These are phyloP conservation scores for Mythimna loreyi DNA, from an alignment of 2,888 invertebrate genomes.

Conservation along the genomic window DNA sequence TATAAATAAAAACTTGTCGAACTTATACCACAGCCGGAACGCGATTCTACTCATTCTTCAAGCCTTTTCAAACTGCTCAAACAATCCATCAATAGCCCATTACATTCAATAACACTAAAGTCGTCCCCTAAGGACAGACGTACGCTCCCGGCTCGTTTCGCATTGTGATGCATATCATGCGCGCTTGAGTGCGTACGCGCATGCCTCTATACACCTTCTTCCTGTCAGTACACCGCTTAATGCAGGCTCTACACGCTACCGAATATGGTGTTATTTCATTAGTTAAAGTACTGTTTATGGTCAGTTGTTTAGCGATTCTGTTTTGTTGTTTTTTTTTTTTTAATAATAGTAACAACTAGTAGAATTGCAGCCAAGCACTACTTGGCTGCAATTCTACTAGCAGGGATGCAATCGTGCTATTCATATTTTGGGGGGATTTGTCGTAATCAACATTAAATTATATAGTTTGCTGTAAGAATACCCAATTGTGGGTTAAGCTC, in stretches of 20 bases:
- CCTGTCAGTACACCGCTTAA: slow-evolving; percentile 53
- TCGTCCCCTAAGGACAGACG: slow-evolving; percentile 17
- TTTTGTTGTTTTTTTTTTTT: background rate
- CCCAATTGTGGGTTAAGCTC: no score
- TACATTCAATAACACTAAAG: slow-evolving; percentile 27
- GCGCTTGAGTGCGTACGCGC: slow-evolving; percentile 49
- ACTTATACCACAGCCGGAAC: no score
- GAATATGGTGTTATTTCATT: slow-evolving; percentile 51
- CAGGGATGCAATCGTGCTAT: no score
- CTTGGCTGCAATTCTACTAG: no score
- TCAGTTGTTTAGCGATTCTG: background rate
- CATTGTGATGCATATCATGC: slow-evolving; percentile 59
- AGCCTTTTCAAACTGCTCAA: background rate
- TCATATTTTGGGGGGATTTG: no score
- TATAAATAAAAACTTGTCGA: no score
- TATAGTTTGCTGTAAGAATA: no score
- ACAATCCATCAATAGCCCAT: background rate
- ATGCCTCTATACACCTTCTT: slow-evolving; percentile 47
- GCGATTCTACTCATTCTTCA: background rate
- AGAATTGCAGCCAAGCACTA: no score
- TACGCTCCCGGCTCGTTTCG: slow-evolving; percentile 23
- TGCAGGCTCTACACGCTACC: slow-evolving; percentile 37
- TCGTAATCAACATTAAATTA: no score
- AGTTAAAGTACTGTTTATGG: slow-evolving; percentile 25
- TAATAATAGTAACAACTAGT: no score